These are phyloP conservation scores for Cyphomyrus plagiostoma DNA, from an alignment of 2,113 vertebrate species.

Conservation along the genomic window DNA sequence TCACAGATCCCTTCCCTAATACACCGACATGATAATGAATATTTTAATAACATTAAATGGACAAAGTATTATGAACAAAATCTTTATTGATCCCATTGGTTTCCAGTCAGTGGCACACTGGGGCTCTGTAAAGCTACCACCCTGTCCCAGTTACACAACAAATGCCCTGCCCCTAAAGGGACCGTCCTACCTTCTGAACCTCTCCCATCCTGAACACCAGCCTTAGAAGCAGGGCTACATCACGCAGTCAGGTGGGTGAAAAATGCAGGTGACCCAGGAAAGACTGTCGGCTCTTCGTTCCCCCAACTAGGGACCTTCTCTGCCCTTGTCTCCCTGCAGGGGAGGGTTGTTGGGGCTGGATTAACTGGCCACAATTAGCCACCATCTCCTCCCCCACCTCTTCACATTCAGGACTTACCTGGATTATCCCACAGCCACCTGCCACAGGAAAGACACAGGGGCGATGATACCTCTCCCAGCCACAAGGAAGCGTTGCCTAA, in stretches of 20 bases:
- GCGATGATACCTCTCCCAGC: neutral
- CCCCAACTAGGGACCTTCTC: neutral
- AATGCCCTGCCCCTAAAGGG: neutral
- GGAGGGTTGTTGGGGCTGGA: neutral
- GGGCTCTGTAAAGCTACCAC: neutral
- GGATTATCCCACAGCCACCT: slow-evolving; percentile 6
- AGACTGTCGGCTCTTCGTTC: neutral
- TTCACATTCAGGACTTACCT: slow-evolving; percentile 3
- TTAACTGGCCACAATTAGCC: slow-evolving; percentile 11
- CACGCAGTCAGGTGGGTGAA: neutral
- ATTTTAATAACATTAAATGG: neutral
- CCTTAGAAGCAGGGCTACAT: neutral
- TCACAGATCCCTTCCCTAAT: too few species aligned
- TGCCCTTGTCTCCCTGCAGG: neutral
- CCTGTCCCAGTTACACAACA: neutral
- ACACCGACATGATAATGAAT: neutral
- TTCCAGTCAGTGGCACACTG: neutral
- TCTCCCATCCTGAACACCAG: neutral
- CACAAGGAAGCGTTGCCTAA: neutral
- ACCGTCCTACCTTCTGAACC: slow-evolving; percentile 10
- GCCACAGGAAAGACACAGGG: neutral
- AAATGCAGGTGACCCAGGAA: neutral
- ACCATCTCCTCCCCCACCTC: neutral
- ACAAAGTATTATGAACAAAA: neutral
- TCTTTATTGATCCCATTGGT: neutral